Evolutionary conservation across 1,140 invertebrate genomes (phyloP), one percentile per base, ranked within the genome.

Genomic region (Leptoteleia sp.): DNA sequence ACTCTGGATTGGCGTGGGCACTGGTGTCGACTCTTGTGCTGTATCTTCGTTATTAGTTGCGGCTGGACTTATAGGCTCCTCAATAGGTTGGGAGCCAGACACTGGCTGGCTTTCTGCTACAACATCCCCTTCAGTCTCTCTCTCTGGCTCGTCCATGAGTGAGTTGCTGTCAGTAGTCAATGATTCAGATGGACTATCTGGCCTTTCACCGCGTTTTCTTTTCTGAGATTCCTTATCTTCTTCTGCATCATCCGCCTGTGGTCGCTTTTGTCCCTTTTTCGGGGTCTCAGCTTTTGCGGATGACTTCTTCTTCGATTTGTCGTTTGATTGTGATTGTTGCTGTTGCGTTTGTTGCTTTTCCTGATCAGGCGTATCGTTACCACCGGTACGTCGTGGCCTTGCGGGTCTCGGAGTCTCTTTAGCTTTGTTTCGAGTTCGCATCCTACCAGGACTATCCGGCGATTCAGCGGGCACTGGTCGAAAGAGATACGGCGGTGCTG

Each of bases 401-500:
- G 91, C 89, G 91, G 85, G 91, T 92, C 91, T 94, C 90, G 91
- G 89, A 65, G 90, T 90, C 89, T 95, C 94, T 88, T 95, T 95
- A 17, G 93, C 92, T 89, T 96, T 95, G 81, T 96, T 96, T 77
- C 95, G 91, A 29, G 96, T 97, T 84, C 96, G 92, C 94, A 96
- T 96, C 87, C 95, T 93, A 84, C 94, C 95, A 42, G 94, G 94
- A 86, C 94, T 94, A 83, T 96, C 95, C 71, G 93, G 93, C 80
- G 92, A 93, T 81, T 95, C 94, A 79, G 91, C 91, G 50, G 93
- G 92, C 82, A 94, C 93, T 76, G 93, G 93, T 82, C 93, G 91
- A 89, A 95, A 95, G 16, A 94, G 86, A 86, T 94, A 94, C 0
- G 92, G 91, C 59, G 91, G 89, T 29, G 91, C 91, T 42, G 92